A percentile compares a stretch with the other conserved stretches of the same genome.
These are phyloP conservation scores for Peromyscus polionotus DNA, from an alignment of 2,113 vertebrate species.

Conservation along the genomic window DNA sequence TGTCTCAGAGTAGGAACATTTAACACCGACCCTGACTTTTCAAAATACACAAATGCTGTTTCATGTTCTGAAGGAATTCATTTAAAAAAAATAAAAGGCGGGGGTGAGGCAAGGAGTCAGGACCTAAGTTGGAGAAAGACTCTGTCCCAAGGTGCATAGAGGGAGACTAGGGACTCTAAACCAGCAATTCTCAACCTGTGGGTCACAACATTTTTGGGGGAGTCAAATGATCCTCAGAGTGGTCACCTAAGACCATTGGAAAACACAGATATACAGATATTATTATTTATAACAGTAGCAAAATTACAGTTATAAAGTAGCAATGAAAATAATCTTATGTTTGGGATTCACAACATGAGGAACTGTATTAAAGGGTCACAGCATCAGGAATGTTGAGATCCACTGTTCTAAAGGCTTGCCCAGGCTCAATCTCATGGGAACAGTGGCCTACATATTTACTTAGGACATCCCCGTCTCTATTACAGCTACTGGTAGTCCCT, in stretches of 20 bases:
- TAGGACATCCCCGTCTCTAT: not conserved
- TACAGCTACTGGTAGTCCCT: not conserved
- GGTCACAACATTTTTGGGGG: not conserved
- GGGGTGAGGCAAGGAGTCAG: slow-evolving; percentile 32
- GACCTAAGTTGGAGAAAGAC: slow-evolving; percentile 13
- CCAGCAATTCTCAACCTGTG: not conserved
- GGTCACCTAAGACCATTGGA: not conserved
- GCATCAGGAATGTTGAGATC: no score
- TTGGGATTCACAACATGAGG: not conserved
- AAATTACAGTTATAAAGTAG: not conserved
- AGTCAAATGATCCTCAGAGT: not conserved
- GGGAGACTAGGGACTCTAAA: not conserved
- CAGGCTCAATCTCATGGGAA: not conserved
- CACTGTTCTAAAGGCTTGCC: no score
- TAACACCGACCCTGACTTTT: slow-evolving; percentile 88
- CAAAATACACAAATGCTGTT: slow-evolving; percentile 88
- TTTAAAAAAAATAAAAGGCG: slow-evolving; percentile 70
- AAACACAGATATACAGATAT: not conserved
- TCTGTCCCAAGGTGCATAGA: slow-evolving; percentile 51
- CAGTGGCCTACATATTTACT: not conserved
- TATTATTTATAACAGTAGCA: not conserved
- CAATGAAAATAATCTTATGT: not conserved
- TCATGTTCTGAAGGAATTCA: slow-evolving; percentile 84
- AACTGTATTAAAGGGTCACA: not conserved
- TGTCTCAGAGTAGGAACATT: slow-evolving; percentile 88